Evolutionary conservation across 2,113 vertebrate genomes (phyloP).

Genomic region (Cygnus atratus): DNA sequence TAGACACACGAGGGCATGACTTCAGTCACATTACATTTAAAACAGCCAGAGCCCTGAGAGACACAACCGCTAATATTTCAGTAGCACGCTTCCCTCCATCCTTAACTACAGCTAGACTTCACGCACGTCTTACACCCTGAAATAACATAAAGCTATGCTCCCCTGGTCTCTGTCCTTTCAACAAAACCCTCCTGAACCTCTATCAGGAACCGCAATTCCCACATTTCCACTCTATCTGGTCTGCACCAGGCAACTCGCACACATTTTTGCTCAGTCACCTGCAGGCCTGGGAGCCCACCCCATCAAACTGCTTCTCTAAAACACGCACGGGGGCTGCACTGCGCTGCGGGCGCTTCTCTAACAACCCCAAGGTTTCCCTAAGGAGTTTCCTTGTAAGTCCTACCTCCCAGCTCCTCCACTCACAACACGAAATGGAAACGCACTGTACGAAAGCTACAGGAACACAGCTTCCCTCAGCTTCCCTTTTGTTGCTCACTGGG

Average conservation of each 20-base stretch:
- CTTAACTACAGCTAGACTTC: accelerated
- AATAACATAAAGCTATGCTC: too few relatives aligned
- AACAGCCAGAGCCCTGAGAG: accelerated
- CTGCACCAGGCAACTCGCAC: too few relatives aligned
- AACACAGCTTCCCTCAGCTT: background rate
- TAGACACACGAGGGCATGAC: accelerated
- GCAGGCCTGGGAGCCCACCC: background rate
- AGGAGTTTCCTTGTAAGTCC: background rate
- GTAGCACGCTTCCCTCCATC: too few relatives aligned
- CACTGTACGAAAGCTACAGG: too few relatives aligned
- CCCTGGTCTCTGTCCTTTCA: accelerated
- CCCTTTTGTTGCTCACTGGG: accelerated
- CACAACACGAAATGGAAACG: accelerated
- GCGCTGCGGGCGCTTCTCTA: accelerated
- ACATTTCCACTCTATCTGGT: accelerated
- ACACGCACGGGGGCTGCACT: accelerated
- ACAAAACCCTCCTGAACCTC: too few relatives aligned
- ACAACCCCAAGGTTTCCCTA: accelerated
- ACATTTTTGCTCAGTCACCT: accelerated
- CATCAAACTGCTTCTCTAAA: accelerated
- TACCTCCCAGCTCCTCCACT: background rate
- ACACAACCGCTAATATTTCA: accelerated
- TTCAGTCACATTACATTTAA: background rate
- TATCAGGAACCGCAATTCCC: too few relatives aligned
- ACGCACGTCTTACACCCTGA: too few relatives aligned